These are phyloP conservation scores for Oscheius myriophilus DNA, from an alignment of 2,888 invertebrate genomes.

Conservation along the genomic window DNA sequence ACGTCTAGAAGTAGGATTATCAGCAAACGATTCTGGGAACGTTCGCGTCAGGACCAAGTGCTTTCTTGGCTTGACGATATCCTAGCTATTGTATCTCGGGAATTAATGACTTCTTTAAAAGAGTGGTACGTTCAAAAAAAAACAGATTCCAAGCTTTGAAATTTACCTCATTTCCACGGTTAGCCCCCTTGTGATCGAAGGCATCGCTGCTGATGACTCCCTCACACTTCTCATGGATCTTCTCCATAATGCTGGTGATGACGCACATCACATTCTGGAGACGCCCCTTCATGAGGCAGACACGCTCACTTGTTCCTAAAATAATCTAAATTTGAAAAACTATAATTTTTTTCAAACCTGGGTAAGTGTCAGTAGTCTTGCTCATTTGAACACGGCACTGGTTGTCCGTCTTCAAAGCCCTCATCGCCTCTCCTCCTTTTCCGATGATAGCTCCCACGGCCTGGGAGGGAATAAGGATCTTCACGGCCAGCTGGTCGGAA, in stretches of 20 bases:
- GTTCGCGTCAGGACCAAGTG: no score
- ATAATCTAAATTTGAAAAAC: conserved; percentile 1
- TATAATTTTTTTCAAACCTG: conserved; percentile 78
- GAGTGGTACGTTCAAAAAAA: conserved; percentile 10
- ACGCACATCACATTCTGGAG: conserved; percentile 90
- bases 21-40: no score
- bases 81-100: no score
- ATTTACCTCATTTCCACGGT: conserved; percentile 39
- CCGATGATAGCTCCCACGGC: conserved; percentile 99
- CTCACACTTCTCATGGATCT: conserved; percentile 93
- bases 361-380: conserved; percentile 97
- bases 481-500: conserved; percentile 60
- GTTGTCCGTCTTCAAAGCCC: conserved; percentile 95
- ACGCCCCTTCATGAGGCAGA: conserved; percentile 90
- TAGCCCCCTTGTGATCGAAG: conserved; percentile 66
- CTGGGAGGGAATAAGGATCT: conserved; percentile 76
- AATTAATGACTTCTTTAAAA: no score
- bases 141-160: background rate
- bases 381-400: conserved; percentile 99
- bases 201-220: conserved; percentile 78
- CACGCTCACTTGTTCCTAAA: conserved; percentile 83
- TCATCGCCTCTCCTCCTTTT: conserved; percentile 98
- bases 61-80: no score
- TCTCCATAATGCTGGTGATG: conserved; percentile 91
- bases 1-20: no score